phyloP scores from a whole-genome alignment of 2,888 invertebrate genomes.

The Drosophila colorata region DNA sequence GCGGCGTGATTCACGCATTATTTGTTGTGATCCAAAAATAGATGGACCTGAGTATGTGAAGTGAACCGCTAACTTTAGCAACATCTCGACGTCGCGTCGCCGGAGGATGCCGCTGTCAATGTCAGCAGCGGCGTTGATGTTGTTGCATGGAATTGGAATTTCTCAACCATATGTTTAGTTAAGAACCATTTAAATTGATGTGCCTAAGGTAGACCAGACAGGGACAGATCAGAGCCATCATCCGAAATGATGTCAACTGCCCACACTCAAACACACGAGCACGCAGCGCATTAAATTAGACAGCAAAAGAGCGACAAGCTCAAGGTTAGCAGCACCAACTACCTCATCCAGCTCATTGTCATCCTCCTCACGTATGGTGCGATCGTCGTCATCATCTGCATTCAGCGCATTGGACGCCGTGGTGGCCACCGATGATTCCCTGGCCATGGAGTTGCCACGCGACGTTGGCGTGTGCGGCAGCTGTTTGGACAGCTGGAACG shows the following conservation, averaged over 20 bases:
- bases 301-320: conserved; percentile 31
- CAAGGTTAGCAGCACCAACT: conserved; percentile 60
- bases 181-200: conserved; percentile 30
- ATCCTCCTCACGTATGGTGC: conserved; percentile 89
- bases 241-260: conserved; percentile 50
- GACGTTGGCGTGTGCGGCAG: conserved; percentile 85
- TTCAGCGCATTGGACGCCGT: conserved; percentile 37
- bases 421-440: conserved; percentile 83
- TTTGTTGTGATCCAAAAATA: conserved; percentile 57
- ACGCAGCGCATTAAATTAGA: conserved; percentile 7
- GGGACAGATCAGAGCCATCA: conserved; percentile 12
- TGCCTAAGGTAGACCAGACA: conserved; percentile 11
- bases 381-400: conserved; percentile 87
- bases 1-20: conserved; percentile 57
- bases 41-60: conserved; percentile 34
- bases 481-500: conserved; percentile 89
- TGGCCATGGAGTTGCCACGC: conserved; percentile 80
- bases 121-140: conserved; percentile 48
- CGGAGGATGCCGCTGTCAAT: conserved; percentile 63
- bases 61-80: conserved; percentile 41
- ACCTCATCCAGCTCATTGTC: conserved; percentile 86
- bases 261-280: conserved; percentile 16
- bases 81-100: conserved; percentile 26
- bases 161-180: conserved; percentile 42
- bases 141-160: conserved; percentile 52